Conservation (phyloP, 2,888 invertebrate species). For the Tuta absoluta region DNA sequence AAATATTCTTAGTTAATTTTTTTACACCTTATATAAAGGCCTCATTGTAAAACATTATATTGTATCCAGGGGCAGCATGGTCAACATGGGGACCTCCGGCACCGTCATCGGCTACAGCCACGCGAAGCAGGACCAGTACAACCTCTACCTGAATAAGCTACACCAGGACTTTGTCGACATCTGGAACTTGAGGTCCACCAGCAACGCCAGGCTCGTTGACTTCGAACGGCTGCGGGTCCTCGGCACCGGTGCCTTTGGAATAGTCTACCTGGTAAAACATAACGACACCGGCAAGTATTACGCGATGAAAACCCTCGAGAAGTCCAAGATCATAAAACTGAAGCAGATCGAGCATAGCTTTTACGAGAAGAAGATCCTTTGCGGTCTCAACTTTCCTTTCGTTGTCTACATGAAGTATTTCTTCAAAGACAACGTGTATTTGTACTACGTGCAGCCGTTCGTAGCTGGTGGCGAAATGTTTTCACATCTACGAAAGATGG, state of each 20-base stretch:
- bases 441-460: constrained; percentile 91
- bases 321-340: constrained; percentile 90
- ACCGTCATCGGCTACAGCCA: constrained; percentile 49
- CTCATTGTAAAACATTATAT: no score
- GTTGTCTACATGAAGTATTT: constrained; percentile 91
- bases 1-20: no score
- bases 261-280: constrained; percentile 87
- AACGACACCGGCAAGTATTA: constrained; percentile 82
- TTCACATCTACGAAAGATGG: constrained; percentile 84
- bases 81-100: neutral
- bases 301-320: constrained; percentile 95
- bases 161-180: constrained; percentile 66
- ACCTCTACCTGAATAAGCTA: constrained; percentile 59
- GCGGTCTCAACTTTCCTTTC: constrained; percentile 93
- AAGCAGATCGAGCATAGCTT: constrained; percentile 94
- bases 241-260: constrained; percentile 95
- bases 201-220: constrained; percentile 73
- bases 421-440: constrained; percentile 92
- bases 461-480: constrained; percentile 94
- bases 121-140: constrained; percentile 64
- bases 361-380: constrained; percentile 94
- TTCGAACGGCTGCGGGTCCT: constrained; percentile 88
- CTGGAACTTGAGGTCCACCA: constrained; percentile 58
- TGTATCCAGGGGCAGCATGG: no score
- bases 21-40: no score